Conservation (phyloP, 1,140 invertebrate species). For the Drosophila biarmipes region DNA sequence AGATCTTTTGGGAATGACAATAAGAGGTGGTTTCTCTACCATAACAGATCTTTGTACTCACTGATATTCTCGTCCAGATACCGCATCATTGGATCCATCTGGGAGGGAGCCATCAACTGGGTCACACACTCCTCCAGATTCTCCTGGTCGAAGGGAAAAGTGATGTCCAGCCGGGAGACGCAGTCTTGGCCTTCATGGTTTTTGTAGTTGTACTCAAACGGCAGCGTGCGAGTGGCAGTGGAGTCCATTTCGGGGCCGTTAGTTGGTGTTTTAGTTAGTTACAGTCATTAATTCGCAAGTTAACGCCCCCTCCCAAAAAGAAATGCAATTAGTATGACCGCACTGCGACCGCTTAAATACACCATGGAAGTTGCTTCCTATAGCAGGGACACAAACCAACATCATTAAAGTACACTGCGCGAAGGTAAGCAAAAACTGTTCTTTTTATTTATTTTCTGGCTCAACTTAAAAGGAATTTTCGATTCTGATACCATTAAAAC, state of each 20-base stretch:
- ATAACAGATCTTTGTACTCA: constrained; percentile 41
- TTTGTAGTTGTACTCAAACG: constrained; percentile 71
- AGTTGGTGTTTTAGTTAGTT: constrained; percentile 17
- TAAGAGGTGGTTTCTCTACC: neutral
- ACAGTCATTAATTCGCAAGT: constrained; percentile 24
- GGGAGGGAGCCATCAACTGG: constrained; percentile 70
- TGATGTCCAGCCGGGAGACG: constrained; percentile 49
- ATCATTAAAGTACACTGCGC: neutral
- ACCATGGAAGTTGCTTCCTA: neutral
- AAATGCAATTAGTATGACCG: constrained; percentile 24
- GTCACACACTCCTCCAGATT: constrained; percentile 83
- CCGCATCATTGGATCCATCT: constrained; percentile 84
- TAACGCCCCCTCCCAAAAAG: constrained; percentile 27
- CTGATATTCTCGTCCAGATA: constrained; percentile 84
- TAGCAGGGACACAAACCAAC: neutral
- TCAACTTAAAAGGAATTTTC: no score
- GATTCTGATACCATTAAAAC: no score
- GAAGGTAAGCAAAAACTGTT: neutral
- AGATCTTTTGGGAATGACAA: constrained; percentile 35
- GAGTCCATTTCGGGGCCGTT: constrained; percentile 19
- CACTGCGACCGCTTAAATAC: constrained; percentile 11
- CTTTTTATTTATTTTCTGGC: no score
- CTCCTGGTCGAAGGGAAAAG: constrained; percentile 82
- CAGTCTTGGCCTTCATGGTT: constrained; percentile 62
- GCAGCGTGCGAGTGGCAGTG: constrained; percentile 39